phyloP scores from a whole-genome alignment of 2,113 vertebrate species.

The Melanerpes formicivorus region DNA sequence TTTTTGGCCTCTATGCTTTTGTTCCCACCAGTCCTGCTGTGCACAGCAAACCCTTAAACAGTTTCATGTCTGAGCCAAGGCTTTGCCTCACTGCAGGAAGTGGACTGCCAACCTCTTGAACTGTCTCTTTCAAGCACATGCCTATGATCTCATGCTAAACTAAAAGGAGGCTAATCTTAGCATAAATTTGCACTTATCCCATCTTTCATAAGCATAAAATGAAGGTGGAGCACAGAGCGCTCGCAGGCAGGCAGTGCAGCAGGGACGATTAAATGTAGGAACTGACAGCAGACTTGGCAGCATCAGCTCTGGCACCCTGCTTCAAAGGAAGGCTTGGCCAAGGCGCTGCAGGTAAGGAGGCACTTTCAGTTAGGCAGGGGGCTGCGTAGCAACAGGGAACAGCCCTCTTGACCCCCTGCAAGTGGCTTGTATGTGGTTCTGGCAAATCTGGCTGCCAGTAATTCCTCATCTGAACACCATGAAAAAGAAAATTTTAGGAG shows the following conservation, averaged over 20 bases:
- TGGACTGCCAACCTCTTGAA: conserved; percentile 39
- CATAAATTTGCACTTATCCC: conserved; percentile 71
- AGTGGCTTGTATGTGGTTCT: neutral
- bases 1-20: neutral
- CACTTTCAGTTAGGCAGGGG: neutral
- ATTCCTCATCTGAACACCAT: neutral
- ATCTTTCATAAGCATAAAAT: conserved; percentile 66
- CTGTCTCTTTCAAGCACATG: conserved; percentile 11
- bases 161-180: conserved; percentile 68
- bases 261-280: conserved; percentile 46
- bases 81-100: neutral
- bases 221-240: conserved; percentile 47
- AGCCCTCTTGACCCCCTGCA: neutral
- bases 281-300: conserved; percentile 49
- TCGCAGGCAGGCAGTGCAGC: neutral
- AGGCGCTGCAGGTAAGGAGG: neutral
- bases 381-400: neutral
- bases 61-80: accelerated
- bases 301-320: neutral
- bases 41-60: neutral
- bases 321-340: neutral
- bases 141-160: conserved; percentile 55
- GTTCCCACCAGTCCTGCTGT: accelerated
- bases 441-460: neutral
- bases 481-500: neutral